Percentiles rank a stretch among this genome's conserved stretches.
phyloP scores from a whole-genome alignment of 2,113 vertebrate species.

The Brevimyrus niger region DNA sequence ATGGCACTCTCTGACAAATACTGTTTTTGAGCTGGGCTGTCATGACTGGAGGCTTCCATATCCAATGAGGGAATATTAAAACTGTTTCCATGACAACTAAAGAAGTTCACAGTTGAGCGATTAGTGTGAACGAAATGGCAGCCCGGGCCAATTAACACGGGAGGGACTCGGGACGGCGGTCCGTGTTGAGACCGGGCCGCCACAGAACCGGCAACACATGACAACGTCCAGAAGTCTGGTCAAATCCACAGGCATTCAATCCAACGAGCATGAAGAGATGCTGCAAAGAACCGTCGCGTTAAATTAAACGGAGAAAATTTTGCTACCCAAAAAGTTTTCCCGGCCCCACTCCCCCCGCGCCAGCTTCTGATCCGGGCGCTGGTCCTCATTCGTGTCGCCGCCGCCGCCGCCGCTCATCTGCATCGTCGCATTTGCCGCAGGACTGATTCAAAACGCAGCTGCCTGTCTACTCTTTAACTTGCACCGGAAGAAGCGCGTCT shows the following conservation, averaged over 20 bases:
- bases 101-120: constrained; percentile 36
- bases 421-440: not conserved
- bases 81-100: constrained; percentile 52
- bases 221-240: not conserved
- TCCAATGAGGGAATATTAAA: constrained; percentile 45
- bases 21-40: constrained; percentile 22
- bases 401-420: not conserved
- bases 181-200: not conserved
- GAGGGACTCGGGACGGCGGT: not conserved
- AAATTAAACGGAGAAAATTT: not conserved
- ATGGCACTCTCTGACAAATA: constrained; percentile 13
- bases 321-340: not conserved
- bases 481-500: not conserved
- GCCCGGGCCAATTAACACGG: not conserved
- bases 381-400: not conserved
- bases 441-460: not conserved
- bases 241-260: not conserved
- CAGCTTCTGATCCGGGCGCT: not conserved
- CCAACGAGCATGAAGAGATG: not conserved
- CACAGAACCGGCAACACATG: not conserved
- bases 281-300: not conserved
- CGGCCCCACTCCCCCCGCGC: not conserved
- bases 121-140: constrained; percentile 38
- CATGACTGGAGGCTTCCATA: constrained; percentile 38
- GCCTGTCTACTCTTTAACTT: not conserved